Evolutionary conservation across 2,797 vertebrate genomes (phyloP), one percentile per base, ranked within the genome.

Genomic region (Enteromius radiatus): DNA sequence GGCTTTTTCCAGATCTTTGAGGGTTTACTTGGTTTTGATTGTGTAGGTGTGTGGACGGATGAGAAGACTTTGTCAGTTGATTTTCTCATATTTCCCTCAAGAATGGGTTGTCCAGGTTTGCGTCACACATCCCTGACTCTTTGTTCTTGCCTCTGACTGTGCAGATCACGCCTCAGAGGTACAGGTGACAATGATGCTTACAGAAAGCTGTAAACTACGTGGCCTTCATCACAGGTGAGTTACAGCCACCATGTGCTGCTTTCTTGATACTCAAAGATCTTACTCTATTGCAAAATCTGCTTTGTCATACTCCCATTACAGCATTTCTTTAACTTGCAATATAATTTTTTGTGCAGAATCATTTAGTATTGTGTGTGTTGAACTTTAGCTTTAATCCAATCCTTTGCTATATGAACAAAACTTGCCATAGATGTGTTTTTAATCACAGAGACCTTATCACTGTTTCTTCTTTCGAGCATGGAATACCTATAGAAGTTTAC

Each of bases 181-280:
- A 45, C 98, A 99, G 92, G 96, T 99, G 92, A 99, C 97, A 33
- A 99, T 99, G 97, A 99, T 99, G 97, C 89, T 99, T 88, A 99
- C 98, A 1, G 98, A 99, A 91, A 98, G 98, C 86, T 99, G 98
- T 89, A 99, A 99, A 89, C 96, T 99, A 2, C 94, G 98, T 75
- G 98, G 98, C 14, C 97, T 99, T 89, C 98, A 99, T 92, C 98
- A 99, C 92, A 96, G 98, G 98, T 98, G 87, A 93, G 94, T 86
- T 59, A 41, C 21, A 12, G 38, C 28, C 9, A 47, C 6, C 17
- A 31, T 26, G 15, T 43, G 61, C 9, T 59, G 64, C 15, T 56
- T 67, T 54, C 38, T 70, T 28, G 1, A 54, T 1, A 9, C n/a
- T 36, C 41, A 0, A 69, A 43, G 5, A 52, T 21, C 10, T 49